Percentiles rank a stretch among this genome's conserved stretches.
phyloP scores from a whole-genome alignment of 2,888 invertebrate species.

The Dendrolimus pini region DNA sequence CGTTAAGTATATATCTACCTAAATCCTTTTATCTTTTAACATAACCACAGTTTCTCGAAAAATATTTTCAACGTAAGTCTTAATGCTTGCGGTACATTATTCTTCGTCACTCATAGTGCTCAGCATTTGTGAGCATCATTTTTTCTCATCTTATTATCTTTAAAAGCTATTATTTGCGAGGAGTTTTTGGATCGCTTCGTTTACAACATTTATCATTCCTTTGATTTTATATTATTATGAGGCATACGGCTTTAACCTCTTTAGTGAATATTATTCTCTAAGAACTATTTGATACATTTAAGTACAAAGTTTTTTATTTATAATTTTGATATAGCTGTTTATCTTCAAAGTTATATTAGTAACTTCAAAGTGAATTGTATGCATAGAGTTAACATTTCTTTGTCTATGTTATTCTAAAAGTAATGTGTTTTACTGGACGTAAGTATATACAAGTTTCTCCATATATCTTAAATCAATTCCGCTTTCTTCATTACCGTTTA shows the following conservation, averaged over 20 bases:
- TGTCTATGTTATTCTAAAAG: too few relatives aligned
- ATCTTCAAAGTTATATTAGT: too few relatives aligned
- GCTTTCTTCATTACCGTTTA: too few relatives aligned
- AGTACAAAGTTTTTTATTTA: too few relatives aligned
- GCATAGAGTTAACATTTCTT: too few relatives aligned
- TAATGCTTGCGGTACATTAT: constrained; percentile 21
- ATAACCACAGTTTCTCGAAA: constrained; percentile 6
- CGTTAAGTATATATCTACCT: neutral
- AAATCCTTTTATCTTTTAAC: neutral
- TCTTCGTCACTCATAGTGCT: constrained; percentile 20
- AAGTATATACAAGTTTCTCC: too few relatives aligned
- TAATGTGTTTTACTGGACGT: too few relatives aligned
- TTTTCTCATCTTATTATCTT: constrained; percentile 12
- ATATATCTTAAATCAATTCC: too few relatives aligned
- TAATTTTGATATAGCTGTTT: too few relatives aligned
- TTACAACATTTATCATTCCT: neutral
- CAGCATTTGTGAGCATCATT: constrained; percentile 19
- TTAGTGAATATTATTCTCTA: too few relatives aligned
- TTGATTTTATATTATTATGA: constrained; percentile 10
- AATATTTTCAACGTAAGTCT: constrained; percentile 11
- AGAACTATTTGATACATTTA: too few relatives aligned
- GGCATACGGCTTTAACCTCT: neutral
- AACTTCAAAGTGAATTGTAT: too few relatives aligned
- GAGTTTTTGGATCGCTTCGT: constrained; percentile 6
- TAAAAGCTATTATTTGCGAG: constrained; percentile 11